Conservation (phyloP, 2,797 vertebrate genomes). For the Cirrhinus molitorella region DNA sequence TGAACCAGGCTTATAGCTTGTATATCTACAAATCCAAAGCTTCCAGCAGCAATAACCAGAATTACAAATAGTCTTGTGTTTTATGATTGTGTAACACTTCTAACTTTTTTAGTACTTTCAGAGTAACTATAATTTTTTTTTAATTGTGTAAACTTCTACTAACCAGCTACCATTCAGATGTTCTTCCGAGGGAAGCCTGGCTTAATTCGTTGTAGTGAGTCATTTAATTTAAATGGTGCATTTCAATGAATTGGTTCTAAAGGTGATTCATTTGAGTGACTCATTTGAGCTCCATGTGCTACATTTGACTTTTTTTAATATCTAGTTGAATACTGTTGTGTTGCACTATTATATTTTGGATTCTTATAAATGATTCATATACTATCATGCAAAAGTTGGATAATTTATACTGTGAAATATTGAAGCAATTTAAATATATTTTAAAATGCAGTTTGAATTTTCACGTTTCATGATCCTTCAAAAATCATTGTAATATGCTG, state of each 20-base stretch:
- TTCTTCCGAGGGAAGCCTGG: not conserved
- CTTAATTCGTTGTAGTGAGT: not conserved
- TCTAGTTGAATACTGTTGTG: not conserved
- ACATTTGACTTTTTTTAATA: not conserved
- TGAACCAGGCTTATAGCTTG: not conserved
- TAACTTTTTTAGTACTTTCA: not conserved
- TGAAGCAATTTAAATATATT: not conserved
- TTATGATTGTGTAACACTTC: not conserved
- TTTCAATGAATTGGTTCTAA: not conserved
- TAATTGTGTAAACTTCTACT: not conserved
- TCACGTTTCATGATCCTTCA: not conserved
- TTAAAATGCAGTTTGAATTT: not conserved
- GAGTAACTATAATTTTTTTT: not conserved
- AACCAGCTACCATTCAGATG: conserved; percentile 6
- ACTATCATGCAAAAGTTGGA: not conserved
- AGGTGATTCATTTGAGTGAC: conserved; percentile 2
- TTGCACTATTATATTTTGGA: not conserved
- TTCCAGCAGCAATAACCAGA: not conserved
- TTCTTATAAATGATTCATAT: not conserved
- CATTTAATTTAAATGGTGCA: conserved; percentile 2
- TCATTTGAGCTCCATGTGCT: not conserved
- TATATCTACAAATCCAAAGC: not conserved
- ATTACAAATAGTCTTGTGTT: not conserved
- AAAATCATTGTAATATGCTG: not conserved
- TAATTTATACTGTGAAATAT: not conserved